Percentiles rank a stretch among this genome's conserved stretches.
Evolutionary conservation across 2,797 vertebrate species (phyloP).

Genomic region (Onychomys arenicola): DNA sequence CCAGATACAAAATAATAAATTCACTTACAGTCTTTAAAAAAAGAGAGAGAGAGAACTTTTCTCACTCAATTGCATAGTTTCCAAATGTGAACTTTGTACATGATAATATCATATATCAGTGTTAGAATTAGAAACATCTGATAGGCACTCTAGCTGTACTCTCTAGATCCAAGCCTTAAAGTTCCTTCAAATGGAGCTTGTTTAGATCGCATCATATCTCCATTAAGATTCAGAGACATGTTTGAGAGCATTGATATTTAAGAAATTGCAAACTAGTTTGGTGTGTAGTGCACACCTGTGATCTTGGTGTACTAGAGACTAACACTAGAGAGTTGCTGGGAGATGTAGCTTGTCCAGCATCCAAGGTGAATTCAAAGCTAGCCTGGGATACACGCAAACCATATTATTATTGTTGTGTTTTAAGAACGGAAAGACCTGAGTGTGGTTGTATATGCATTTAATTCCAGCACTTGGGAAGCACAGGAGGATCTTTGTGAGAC

Average conservation of each 20-base stretch:
- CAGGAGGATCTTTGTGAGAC: background rate
- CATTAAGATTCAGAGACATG: background rate
- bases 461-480: background rate
- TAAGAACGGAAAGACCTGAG: background rate
- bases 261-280: background rate
- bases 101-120: background rate
- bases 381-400: background rate
- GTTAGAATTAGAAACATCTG: background rate
- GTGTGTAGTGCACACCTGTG: background rate
- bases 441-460: background rate
- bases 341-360: background rate
- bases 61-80: background rate
- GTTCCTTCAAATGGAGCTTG: background rate
- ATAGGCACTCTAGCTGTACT: background rate
- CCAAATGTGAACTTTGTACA: background rate
- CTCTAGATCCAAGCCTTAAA: background rate
- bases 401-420: background rate
- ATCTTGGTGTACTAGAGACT: background rate
- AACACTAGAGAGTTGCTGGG: background rate
- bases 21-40: background rate
- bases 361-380: background rate
- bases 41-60: background rate
- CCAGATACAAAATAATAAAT: background rate
- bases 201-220: background rate
- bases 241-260: constrained; percentile 37